Evolutionary conservation across 2,888 invertebrate genomes (phyloP).

Genomic region (Drosophila ustulata): DNA sequence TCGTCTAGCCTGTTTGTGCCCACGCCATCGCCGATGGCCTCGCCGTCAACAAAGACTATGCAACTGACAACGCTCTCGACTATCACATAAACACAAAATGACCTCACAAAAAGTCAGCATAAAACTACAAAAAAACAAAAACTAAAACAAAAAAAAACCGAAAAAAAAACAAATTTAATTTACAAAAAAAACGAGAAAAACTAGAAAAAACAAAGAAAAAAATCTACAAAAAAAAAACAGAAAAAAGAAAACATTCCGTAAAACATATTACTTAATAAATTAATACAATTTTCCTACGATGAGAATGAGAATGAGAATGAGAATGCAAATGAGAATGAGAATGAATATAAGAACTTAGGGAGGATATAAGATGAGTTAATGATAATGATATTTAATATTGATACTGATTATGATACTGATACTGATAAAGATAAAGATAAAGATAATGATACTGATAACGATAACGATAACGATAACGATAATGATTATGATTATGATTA

Average conservation of each 20-base stretch:
- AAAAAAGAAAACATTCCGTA: constrained; percentile 36
- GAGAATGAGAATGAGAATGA: constrained; percentile 40
- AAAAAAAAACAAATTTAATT: background rate
- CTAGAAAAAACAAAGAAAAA: background rate
- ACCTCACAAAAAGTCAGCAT: constrained; percentile 34
- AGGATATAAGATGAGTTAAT: constrained; percentile 15
- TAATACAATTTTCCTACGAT: constrained; percentile 56
- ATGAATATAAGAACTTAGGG: constrained; percentile 7
- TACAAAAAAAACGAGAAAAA: background rate
- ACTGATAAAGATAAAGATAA: constrained; percentile 2
- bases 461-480: background rate
- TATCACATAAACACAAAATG: constrained; percentile 72
- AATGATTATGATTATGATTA: constrained; percentile 14
- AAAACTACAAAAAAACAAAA: background rate
- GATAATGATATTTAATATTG: constrained; percentile 28
- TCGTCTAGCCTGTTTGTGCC: constrained; percentile 84
- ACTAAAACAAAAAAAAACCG: background rate
- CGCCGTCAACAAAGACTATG: constrained; percentile 83
- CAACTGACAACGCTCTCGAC: constrained; percentile 83
- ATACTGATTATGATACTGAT: constrained; percentile 20
- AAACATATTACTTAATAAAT: constrained; percentile 44
- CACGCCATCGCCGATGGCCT: constrained; percentile 84
- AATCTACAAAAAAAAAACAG: constrained; percentile 5
- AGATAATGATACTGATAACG: background rate
- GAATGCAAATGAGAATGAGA: constrained; percentile 17